Percentiles rank a stretch among this genome's conserved stretches.
Evolutionary conservation across 2,797 vertebrate species (phyloP).

Genomic region (Threskiornis aethiopicus): DNA sequence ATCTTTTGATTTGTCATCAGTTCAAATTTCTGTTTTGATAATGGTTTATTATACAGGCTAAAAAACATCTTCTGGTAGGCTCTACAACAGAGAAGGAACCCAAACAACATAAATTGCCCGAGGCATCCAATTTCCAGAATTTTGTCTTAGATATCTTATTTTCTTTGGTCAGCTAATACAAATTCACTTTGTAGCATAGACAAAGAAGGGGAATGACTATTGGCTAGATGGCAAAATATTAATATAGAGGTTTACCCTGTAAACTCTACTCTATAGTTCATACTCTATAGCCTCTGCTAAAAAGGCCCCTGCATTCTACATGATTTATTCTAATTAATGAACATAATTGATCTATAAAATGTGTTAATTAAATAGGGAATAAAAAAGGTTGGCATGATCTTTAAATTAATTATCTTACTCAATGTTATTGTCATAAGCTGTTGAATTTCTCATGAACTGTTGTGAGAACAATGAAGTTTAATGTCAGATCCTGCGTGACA

Average conservation of each 20-base stretch:
- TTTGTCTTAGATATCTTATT: not conserved
- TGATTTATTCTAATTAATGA: not conserved
- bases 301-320: not conserved
- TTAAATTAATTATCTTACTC: not conserved
- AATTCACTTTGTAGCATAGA: not conserved
- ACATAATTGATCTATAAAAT: not conserved
- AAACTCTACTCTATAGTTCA: not conserved
- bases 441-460: not conserved
- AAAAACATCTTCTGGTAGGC: not conserved
- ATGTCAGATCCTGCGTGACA: not conserved
- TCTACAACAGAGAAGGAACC: not conserved
- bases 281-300: not conserved
- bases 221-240: not conserved
- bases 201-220: not conserved
- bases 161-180: not conserved
- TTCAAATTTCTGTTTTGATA: not conserved
- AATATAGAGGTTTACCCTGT: not conserved
- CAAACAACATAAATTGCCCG: not conserved
- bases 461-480: not conserved
- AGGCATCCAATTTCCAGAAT: not conserved
- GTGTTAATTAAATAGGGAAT: not conserved
- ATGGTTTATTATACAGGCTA: not conserved
- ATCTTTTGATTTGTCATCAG: not conserved
- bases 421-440: not conserved
- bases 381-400: not conserved